Conservation (phyloP, 2,888 invertebrate species). For the Clivina fossor region DNA sequence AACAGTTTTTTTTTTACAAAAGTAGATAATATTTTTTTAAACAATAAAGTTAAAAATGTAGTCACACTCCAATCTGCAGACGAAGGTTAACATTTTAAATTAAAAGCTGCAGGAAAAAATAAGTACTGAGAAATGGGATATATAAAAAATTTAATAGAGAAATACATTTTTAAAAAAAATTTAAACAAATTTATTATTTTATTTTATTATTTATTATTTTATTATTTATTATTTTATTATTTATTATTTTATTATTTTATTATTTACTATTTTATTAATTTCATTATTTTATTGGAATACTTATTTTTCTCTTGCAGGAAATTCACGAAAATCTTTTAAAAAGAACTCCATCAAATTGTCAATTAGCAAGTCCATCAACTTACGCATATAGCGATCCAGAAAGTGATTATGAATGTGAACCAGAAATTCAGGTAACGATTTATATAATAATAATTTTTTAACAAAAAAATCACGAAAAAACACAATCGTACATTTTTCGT, state of each 20-base stretch:
- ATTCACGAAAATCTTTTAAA: conserved; percentile 16
- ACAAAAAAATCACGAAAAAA: too few species aligned
- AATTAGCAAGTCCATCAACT: conserved; percentile 41
- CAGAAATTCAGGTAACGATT: conserved; percentile 27
- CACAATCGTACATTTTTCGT: too few species aligned
- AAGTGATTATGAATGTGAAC: conserved; percentile 43
- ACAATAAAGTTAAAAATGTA: too few species aligned
- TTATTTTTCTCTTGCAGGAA: conserved; percentile 17
- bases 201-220: background rate
- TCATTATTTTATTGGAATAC: background rate
- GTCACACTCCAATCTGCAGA: too few species aligned
- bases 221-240: conserved; percentile 1
- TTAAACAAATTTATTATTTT: background rate
- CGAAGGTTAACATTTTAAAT: too few species aligned
- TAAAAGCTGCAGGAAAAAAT: too few species aligned
- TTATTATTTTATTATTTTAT: background rate
- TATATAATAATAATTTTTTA: too few species aligned
- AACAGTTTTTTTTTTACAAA: too few species aligned
- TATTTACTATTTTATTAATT: background rate
- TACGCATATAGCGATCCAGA: conserved; percentile 44
- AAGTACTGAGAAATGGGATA: too few species aligned
- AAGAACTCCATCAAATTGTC: conserved; percentile 28
- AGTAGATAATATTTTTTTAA: too few species aligned
- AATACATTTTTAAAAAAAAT: background rate
- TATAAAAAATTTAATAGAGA: too few species aligned